Percentiles rank a stretch among this genome's conserved stretches.
These are phyloP conservation scores for Euclidia mi DNA, from an alignment of 2,888 invertebrate genomes.

Conservation along the genomic window DNA sequence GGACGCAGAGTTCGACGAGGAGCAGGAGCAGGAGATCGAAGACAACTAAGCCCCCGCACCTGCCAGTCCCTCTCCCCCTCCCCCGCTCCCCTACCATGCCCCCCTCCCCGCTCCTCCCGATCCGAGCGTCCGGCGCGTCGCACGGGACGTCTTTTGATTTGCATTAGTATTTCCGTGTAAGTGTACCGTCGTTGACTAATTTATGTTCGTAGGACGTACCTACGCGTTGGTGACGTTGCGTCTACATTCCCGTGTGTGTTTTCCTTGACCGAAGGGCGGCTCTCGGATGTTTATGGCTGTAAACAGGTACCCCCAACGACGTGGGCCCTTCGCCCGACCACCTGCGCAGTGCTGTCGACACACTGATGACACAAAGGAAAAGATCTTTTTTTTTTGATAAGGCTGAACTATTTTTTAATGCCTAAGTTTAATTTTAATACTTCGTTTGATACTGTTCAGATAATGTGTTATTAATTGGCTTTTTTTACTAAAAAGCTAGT, in stretches of 20 bases:
- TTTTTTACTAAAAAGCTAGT: conserved; percentile 80
- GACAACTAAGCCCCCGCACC: conserved; percentile 82
- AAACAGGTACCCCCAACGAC: conserved; percentile 78
- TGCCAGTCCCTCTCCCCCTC: conserved; percentile 51
- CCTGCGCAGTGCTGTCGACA: conserved; percentile 75
- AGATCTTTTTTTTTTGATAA: conserved; percentile 88
- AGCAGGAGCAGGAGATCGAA: conserved; percentile 93
- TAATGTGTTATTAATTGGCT: conserved; percentile 78
- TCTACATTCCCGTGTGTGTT: conserved; percentile 86
- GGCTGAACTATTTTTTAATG: conserved; percentile 88
- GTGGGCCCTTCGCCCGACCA: conserved; percentile 79
- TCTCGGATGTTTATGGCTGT: conserved; percentile 83
- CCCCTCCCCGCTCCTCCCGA: conserved; percentile 48
- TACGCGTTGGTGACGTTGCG: conserved; percentile 72
- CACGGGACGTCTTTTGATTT: conserved; percentile 69
- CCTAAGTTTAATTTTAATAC: conserved; percentile 86
- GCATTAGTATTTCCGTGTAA: conserved; percentile 80
- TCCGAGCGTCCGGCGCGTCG: conserved; percentile 49
- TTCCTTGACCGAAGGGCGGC: conserved; percentile 84
- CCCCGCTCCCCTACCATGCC: conserved; percentile 53
- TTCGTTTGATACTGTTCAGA: conserved; percentile 80
- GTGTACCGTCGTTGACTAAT: conserved; percentile 72
- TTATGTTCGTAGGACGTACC: conserved; percentile 69
- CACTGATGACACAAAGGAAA: conserved; percentile 83
- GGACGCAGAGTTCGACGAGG: conserved; percentile 95